Evolutionary conservation across 2,797 vertebrate genomes (phyloP), one percentile per base, ranked within the genome.

Genomic region (Morus bassanus): DNA sequence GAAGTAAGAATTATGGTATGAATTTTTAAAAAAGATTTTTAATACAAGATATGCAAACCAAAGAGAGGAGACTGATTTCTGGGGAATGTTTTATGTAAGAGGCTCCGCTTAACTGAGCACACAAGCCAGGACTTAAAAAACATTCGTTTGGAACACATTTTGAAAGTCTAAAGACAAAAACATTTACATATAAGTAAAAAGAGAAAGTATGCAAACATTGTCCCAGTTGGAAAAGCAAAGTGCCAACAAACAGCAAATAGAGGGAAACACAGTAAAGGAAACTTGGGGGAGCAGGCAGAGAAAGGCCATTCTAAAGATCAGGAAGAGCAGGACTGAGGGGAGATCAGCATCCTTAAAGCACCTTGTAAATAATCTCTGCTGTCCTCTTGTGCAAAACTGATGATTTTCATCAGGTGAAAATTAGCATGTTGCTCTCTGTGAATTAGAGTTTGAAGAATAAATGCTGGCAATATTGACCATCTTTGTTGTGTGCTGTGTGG

Each of bases 11-110:
- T 77, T 68, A 57, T 0, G 7, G 15, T 45, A 59, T 80, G 53
- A 65, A 64, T 54, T 93, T 96, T 89, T 60, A 92, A 94, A 72
- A 25, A 74, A 63, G 23, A 53, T 53, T 85, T 89, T 89, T 85
- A 91, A 77, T 77, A 61, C 18, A 82, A 82, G n/a, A 45, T 50
- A 57, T 25, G 31, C 21, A 60, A 95, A 82, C 50, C 23, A 51
- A 77, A 77, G 65, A 83, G 39, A 89, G 27, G 33, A 33, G 10
- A 41, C 48, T 68, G 59, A 85, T 87, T 89, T 61, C 63, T 80
- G 64, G 23, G n/a, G 21, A 86, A 33, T 0, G 0, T 53, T 89
- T 91, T 60, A 60, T 57, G 6, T 50, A 81, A 61, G 30, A 72
- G 21, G 59, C 69, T 86, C 53, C 83, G 37, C 45, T 70, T 46